Conservation (phyloP, 1,140 invertebrate species). For the Calycopis cecrops region DNA sequence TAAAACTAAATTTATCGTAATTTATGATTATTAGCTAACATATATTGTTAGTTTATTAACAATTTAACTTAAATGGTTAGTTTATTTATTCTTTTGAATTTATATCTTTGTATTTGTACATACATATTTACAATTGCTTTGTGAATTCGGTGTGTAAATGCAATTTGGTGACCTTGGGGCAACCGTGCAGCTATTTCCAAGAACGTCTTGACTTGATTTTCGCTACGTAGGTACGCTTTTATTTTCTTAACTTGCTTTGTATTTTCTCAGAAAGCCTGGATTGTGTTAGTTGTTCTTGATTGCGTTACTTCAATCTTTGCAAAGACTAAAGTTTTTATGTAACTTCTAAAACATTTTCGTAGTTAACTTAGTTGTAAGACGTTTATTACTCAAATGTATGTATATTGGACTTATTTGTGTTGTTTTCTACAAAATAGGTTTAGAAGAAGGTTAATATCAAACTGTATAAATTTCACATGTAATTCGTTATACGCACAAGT, state of each 20-base stretch:
- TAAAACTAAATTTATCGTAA: no score
- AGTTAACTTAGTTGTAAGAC: constrained; percentile 11
- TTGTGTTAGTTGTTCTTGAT: constrained; percentile 22
- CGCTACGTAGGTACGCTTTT: constrained; percentile 17
- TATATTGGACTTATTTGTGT: no score
- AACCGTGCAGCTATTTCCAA: not conserved
- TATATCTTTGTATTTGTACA: no score
- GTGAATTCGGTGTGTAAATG: constrained; percentile 1
- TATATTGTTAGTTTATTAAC: no score
- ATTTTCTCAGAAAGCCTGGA: constrained; percentile 12
- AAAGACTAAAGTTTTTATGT: constrained; percentile 1
- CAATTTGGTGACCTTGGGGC: no score
- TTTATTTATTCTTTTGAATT: no score
- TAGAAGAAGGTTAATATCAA: no score
- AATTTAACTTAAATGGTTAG: no score
- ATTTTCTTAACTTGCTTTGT: constrained; percentile 15
- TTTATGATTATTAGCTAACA: no score
- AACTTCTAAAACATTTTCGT: constrained; percentile 1
- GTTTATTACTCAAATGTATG: not conserved
- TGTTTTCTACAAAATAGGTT: no score
- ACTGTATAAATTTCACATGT: no score
- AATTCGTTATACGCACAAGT: no score
- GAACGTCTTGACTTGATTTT: constrained; percentile 21
- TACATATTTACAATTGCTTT: not conserved
- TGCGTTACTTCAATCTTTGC: constrained; percentile 16